phyloP scores from a whole-genome alignment of 2,888 invertebrate genomes.

The Campoplex nolae region DNA sequence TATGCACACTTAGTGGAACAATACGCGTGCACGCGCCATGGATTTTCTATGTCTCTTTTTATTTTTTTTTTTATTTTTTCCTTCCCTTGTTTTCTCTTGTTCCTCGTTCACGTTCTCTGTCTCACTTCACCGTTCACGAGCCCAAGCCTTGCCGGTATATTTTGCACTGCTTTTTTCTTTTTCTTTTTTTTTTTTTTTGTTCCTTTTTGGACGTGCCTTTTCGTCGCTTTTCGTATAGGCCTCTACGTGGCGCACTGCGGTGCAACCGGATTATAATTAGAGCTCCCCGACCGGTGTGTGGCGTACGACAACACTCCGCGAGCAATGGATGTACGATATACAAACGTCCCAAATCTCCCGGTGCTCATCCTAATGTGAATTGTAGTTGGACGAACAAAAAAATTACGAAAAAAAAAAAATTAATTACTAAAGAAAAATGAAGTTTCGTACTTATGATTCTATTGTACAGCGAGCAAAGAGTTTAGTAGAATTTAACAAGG shows the following conservation, averaged over 20 bases:
- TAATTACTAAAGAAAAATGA: background rate
- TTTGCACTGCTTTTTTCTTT: background rate
- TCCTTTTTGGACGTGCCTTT: slow-evolving; percentile 67
- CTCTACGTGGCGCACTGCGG: slow-evolving; percentile 69
- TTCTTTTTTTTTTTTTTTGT: background rate
- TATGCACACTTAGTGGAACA: slow-evolving; percentile 64
- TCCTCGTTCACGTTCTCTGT: slow-evolving; percentile 32
- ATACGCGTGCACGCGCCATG: slow-evolving; percentile 66
- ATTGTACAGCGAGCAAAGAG: too few species aligned
- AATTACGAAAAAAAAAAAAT: background rate
- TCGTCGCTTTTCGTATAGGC: slow-evolving; percentile 63
- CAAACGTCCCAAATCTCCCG: slow-evolving; percentile 40
- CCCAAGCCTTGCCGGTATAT: background rate
- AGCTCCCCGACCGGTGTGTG: slow-evolving; percentile 55
- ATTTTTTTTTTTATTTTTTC: slow-evolving; percentile 19
- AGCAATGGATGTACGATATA: slow-evolving; percentile 5
- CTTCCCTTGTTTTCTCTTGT: slow-evolving; percentile 17
- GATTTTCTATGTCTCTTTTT: slow-evolving; percentile 41
- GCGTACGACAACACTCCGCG: slow-evolving; percentile 45
- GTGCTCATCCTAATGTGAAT: background rate
- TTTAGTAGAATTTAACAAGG: too few species aligned
- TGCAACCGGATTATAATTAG: slow-evolving; percentile 71
- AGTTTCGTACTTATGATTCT: slow-evolving; percentile 5
- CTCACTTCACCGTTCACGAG: slow-evolving; percentile 7
- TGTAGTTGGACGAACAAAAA: background rate